Evolutionary conservation across 2,113 vertebrate genomes (phyloP).

Genomic region (Zapus hudsonius): DNA sequence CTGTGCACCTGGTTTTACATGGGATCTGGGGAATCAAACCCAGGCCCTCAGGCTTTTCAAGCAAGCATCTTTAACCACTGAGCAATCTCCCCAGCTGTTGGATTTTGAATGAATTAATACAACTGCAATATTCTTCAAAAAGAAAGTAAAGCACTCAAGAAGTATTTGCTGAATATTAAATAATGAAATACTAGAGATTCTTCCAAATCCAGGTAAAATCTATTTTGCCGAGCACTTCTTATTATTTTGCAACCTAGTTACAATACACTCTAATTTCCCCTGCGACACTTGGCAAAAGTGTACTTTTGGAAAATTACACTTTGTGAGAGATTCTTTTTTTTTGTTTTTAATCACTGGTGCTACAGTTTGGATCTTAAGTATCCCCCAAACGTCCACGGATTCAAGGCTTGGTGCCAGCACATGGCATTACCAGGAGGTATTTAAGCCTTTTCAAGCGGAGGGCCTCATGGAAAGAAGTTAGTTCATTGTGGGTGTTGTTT

Average conservation of each 20-base stretch:
- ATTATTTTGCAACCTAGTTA: neutral
- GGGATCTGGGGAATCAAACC: no score
- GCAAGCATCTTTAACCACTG: no score
- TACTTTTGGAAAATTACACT: neutral
- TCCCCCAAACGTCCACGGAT: neutral
- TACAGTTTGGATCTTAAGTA: neutral
- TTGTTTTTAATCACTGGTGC: neutral
- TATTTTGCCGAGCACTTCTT: neutral
- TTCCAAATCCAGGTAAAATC: neutral
- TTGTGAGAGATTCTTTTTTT: conserved; percentile 2
- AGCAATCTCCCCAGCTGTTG: neutral
- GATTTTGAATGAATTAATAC: neutral
- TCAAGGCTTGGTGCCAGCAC: neutral
- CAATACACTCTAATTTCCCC: neutral
- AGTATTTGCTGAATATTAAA: neutral
- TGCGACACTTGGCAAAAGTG: neutral
- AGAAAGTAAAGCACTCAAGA: neutral
- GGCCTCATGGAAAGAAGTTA: neutral
- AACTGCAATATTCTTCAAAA: conserved; percentile 37
- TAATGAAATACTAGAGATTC: neutral
- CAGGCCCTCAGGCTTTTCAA: no score
- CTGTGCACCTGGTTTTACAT: no score
- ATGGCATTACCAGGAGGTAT: neutral
- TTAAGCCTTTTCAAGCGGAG: neutral
- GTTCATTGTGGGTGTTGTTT: neutral